Base-by-base conservation (phyloP, 1,140 invertebrate genomes). In the Aradophagus sp. region DNA sequence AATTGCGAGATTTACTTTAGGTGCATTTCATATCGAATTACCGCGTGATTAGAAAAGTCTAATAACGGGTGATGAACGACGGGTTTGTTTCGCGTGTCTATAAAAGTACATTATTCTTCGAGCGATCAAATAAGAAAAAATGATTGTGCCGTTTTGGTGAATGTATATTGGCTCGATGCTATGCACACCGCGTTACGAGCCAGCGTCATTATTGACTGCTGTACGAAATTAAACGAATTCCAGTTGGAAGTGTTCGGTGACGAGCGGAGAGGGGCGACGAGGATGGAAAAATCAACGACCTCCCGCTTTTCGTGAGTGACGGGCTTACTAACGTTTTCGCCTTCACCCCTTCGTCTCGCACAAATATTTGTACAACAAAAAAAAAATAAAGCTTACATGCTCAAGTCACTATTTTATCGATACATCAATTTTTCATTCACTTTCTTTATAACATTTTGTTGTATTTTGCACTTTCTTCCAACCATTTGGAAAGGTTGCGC, bases 201-300 rank as follows among this genome's bases (percentile, higher is more conserved):
- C 38, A 63, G 35, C 55, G 44, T 66, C 68, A 73, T 66, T 73
- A 67, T 73, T 73, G 62, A 59, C 61, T 76, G 69, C 55, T 65
- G 59, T 34, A 58, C 69, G 53, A 77, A 75, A 71, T 70, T 78
- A 77, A 77, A 78, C 75, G 69, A 80, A 80, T 79, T 79, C 75
- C 78, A 68, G 68, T 61, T 74, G 20, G 52, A 72, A 73, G 63
- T 74, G 65, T 70, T 61, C 72, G 63, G 63, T 19, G 39, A 55
- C 14, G 50, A 5, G 39, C 12, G 23, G 44, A 52, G 62, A 50
- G 73, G 47, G 62, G 68, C 50, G 38, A 27, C 48, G 62, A 55
- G 75, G 72, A 69, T 73, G 74, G 76, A 76, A 77, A 77, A 79
- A 75, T 72, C 76, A 79, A 78, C 75, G 67, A 71, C 66, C 71